These are phyloP conservation scores for Conus canariensis DNA, from an alignment of 2,888 invertebrate species.

Conservation along the genomic window DNA sequence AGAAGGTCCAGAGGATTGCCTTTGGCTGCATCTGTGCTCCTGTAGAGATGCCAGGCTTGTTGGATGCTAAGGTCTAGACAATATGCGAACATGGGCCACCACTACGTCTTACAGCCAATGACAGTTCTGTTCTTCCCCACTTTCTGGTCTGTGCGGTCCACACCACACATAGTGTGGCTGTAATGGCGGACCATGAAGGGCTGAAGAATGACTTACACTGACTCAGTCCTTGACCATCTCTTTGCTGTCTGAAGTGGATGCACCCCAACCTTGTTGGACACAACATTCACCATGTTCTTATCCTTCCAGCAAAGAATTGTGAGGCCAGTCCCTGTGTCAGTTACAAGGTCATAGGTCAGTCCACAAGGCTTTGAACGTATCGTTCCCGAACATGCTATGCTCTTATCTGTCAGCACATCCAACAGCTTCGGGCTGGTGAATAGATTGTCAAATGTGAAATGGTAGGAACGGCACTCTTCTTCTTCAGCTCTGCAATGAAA, in stretches of 20 bases:
- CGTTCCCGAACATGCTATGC: background rate
- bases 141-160: conserved; percentile 26
- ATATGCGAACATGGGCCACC: conserved; percentile 38
- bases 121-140: conserved; percentile 23
- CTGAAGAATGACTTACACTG: background rate
- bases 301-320: conserved; percentile 21
- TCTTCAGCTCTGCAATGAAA: background rate
- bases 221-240: conserved; percentile 11
- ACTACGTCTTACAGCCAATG: conserved; percentile 27
- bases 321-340: background rate
- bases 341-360: background rate
- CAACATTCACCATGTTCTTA: conserved; percentile 25
- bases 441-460: background rate
- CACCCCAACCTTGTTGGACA: conserved; percentile 31
- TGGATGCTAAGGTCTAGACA: conserved; percentile 24
- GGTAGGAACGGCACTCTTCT: background rate
- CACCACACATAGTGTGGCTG: conserved; percentile 31
- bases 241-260: conserved; percentile 3
- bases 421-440: background rate
- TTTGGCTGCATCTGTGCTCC: conserved; percentile 14
- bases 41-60: conserved; percentile 26
- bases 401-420: background rate
- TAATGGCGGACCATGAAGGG: conserved; percentile 25
- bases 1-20: conserved; percentile 30
- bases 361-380: background rate